A percentile compares a stretch with the other conserved stretches of the same genome.
Conservation (phyloP, 2,888 invertebrate species). For the Trichacis sp. region DNA sequence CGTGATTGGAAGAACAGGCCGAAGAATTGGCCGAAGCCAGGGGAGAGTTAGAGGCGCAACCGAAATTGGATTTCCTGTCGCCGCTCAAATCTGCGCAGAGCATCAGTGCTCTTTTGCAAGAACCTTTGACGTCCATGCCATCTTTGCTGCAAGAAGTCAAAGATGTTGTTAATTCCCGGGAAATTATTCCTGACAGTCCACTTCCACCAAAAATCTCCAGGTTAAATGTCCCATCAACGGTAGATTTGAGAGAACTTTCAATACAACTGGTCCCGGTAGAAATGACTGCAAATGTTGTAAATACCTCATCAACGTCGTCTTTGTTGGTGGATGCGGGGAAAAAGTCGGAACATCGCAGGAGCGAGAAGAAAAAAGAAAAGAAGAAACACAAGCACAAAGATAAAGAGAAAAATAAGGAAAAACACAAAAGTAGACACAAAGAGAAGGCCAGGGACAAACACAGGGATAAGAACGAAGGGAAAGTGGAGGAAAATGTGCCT, state of each 20-base stretch:
- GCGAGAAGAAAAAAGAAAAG: slow-evolving; percentile 83
- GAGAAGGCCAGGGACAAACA: slow-evolving; percentile 71
- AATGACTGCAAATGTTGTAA: neutral
- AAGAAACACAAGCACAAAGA: slow-evolving; percentile 85
- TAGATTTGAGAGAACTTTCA: slow-evolving; percentile 32
- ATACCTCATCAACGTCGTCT: slow-evolving; percentile 58
- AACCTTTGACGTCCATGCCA: slow-evolving; percentile 59
- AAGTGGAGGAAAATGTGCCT: slow-evolving; percentile 71
- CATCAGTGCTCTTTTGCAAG: slow-evolving; percentile 63
- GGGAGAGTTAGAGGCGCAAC: slow-evolving; percentile 11
- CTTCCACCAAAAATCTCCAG: too few relatives aligned
- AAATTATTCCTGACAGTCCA: too few relatives aligned
- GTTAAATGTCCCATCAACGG: slow-evolving; percentile 31
- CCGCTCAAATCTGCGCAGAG: slow-evolving; percentile 62
- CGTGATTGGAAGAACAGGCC: too few relatives aligned
- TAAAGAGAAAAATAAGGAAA: slow-evolving; percentile 82
- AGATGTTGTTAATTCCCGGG: too few relatives aligned
- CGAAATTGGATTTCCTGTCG: slow-evolving; percentile 52
- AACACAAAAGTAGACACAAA: slow-evolving; percentile 39
- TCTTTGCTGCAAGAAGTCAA: slow-evolving; percentile 56
- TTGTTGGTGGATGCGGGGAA: slow-evolving; percentile 44
- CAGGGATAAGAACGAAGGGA: slow-evolving; percentile 75
- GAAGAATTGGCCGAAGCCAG: neutral
- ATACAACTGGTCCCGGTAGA: slow-evolving; percentile 30
- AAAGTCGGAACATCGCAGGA: slow-evolving; percentile 59